Conservation (phyloP, 1,140 invertebrate species). For the Drosophila navojoa region DNA sequence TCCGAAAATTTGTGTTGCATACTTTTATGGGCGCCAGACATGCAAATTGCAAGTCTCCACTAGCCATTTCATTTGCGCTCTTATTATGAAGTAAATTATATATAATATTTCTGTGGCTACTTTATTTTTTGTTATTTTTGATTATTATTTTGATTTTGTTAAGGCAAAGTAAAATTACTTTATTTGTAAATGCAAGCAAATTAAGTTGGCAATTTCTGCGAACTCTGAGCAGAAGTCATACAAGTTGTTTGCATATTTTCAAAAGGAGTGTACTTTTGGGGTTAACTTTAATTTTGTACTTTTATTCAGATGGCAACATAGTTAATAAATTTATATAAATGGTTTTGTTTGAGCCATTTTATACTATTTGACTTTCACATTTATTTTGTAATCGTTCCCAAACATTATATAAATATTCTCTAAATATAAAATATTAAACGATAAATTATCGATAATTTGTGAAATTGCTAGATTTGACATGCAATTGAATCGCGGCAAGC, state of each 20-base stretch:
- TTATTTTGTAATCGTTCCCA: too few species aligned
- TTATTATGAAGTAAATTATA: slow-evolving; percentile 70
- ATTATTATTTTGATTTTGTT: not conserved
- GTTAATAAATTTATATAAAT: too few species aligned
- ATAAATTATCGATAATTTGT: too few species aligned
- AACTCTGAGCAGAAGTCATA: too few species aligned
- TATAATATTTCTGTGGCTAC: slow-evolving; percentile 36
- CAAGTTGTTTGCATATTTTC: too few species aligned
- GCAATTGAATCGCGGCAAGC: slow-evolving; percentile 7
- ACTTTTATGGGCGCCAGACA: slow-evolving; percentile 68
- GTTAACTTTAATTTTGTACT: too few species aligned
- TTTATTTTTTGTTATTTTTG: not conserved
- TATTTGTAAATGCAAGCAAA: not conserved
- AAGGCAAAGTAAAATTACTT: slow-evolving; percentile 8
- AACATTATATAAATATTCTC: too few species aligned
- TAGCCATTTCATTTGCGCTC: slow-evolving; percentile 37
- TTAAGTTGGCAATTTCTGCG: not conserved
- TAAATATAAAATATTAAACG: too few species aligned
- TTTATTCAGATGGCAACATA: too few species aligned
- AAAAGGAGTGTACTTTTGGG: too few species aligned
- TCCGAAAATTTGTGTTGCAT: slow-evolving; percentile 60
- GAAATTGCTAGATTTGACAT: slow-evolving; percentile 3
- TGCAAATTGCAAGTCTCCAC: slow-evolving; percentile 44
- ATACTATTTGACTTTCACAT: too few species aligned
- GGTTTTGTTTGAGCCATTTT: too few species aligned